phyloP scores from a whole-genome alignment of 2,113 vertebrate genomes.

The Thamnophis sirtalis region DNA sequence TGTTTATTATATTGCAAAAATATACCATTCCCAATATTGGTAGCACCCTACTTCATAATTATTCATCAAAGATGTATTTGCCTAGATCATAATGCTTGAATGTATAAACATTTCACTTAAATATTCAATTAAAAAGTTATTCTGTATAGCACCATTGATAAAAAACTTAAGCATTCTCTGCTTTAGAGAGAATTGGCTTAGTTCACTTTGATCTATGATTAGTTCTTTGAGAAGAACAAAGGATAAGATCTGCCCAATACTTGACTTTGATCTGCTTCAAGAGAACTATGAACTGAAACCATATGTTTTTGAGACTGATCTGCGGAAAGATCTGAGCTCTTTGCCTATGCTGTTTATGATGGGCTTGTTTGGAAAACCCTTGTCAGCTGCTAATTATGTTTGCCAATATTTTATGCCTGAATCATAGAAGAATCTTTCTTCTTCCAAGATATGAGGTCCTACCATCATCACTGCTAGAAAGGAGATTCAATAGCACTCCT shows the following conservation, averaged over 20 bases:
- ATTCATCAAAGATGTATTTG: background rate
- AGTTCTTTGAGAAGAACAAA: background rate
- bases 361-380: background rate
- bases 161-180: background rate
- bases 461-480: background rate
- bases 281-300: background rate
- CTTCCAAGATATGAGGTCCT: background rate
- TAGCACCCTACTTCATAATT: background rate
- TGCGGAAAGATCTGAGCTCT: background rate
- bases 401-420: background rate
- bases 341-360: background rate
- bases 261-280: background rate
- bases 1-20: background rate
- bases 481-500: background rate
- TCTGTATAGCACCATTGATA: background rate
- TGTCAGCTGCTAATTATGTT: background rate
- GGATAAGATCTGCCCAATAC: background rate
- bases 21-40: background rate
- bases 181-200: background rate
- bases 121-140: background rate
- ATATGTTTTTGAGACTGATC: background rate
- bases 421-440: background rate
- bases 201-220: background rate
- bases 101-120: background rate
- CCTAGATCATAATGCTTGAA: background rate